These are phyloP conservation scores for Desoria tigrina DNA, from an alignment of 2,888 invertebrate genomes.

Conservation along the genomic window DNA sequence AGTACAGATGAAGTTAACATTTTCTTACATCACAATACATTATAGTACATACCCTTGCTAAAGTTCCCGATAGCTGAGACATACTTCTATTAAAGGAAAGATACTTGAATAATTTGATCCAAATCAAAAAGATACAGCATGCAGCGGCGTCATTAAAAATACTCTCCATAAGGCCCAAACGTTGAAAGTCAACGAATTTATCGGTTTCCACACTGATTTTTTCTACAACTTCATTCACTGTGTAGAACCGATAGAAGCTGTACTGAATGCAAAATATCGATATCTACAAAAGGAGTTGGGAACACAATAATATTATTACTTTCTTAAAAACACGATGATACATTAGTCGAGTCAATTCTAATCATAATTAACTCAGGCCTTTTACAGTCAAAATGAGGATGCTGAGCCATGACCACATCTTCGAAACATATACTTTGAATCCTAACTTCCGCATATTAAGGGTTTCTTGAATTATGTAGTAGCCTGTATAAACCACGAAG, in stretches of 20 bases:
- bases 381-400: too few relatives aligned
- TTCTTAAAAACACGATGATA: too few relatives aligned
- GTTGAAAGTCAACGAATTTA: slow-evolving; percentile 65
- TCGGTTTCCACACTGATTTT: slow-evolving; percentile 54
- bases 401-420: slow-evolving; percentile 44
- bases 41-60: slow-evolving; percentile 61
- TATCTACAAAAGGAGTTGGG: too few relatives aligned
- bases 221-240: slow-evolving; percentile 57
- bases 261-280: slow-evolving; percentile 60
- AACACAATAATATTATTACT: too few relatives aligned
- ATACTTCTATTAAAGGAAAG: slow-evolving; percentile 74
- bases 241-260: slow-evolving; percentile 59
- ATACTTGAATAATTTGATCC: slow-evolving; percentile 76
- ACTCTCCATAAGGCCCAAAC: slow-evolving; percentile 63
- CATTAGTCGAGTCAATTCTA: too few relatives aligned
- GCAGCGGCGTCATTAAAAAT: slow-evolving; percentile 65
- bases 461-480: slow-evolving; percentile 61
- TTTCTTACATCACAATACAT: too few relatives aligned
- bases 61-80: slow-evolving; percentile 70
- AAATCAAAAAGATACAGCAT: slow-evolving; percentile 67
- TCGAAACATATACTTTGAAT: slow-evolving; percentile 26
- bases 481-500: slow-evolving; percentile 60
- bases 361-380: too few relatives aligned
- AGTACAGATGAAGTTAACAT: neutral
- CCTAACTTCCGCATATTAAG: slow-evolving; percentile 51